These are phyloP conservation scores for Brachionus manjavacas DNA, from an alignment of 1,140 invertebrate species.

Conservation along the genomic window DNA sequence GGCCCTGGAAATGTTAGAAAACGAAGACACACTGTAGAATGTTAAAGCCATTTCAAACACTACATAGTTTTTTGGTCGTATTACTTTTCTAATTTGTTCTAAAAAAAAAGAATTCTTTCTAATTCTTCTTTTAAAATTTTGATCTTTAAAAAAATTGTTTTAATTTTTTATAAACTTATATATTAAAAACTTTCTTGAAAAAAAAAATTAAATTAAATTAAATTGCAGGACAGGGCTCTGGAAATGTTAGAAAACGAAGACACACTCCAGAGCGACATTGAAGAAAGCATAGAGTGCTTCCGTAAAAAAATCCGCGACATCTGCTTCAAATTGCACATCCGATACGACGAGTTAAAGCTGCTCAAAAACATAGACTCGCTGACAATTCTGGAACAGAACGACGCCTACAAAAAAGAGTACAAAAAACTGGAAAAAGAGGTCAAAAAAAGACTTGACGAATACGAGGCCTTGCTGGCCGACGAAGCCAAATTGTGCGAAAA, in stretches of 20 bases:
- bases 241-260: conserved; percentile 8
- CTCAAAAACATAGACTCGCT: background rate
- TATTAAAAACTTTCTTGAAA: too few species aligned
- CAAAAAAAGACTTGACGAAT: conserved; percentile 27
- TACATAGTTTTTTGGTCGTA: too few species aligned
- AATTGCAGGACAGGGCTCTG: background rate
- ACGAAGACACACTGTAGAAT: background rate
- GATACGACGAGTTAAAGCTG: background rate
- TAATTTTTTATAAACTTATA: too few species aligned
- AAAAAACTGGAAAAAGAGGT: conserved; percentile 22
- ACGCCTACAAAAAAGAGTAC: background rate
- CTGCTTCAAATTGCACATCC: conserved; percentile 4
- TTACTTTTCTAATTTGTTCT: too few species aligned
- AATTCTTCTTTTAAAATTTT: too few species aligned
- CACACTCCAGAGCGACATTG: background rate
- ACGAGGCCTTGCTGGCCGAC: background rate
- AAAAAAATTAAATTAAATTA: background rate
- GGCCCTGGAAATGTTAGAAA: background rate
- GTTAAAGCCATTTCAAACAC: too few species aligned
- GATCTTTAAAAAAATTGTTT: too few species aligned
- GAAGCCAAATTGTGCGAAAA: conserved; percentile 2
- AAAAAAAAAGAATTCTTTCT: too few species aligned
- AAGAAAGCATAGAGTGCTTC: background rate
- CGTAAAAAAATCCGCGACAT: conserved; percentile 10
- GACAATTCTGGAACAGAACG: background rate